Conservation (phyloP, 2,113 vertebrate genomes). For the Labeo catla region DNA sequence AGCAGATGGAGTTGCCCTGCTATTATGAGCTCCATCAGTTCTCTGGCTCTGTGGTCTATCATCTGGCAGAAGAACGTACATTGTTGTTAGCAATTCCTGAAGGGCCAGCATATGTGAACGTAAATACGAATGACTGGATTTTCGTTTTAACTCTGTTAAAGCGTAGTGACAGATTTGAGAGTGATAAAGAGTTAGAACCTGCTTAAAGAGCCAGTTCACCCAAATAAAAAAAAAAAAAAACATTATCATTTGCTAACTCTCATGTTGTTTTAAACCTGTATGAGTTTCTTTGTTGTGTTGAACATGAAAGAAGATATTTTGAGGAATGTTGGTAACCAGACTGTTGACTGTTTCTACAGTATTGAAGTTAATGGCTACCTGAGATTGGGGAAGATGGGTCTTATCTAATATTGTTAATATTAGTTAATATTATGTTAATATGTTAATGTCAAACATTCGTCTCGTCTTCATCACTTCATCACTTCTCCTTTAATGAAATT, state of each 20-base stretch:
- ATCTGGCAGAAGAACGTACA: slow-evolving; percentile 36
- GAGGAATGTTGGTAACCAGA: neutral
- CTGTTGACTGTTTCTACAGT: neutral
- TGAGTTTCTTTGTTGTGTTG: neutral
- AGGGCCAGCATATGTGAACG: slow-evolving; percentile 43
- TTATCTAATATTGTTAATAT: too few relatives aligned
- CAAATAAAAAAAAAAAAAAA: neutral
- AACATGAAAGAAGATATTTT: neutral
- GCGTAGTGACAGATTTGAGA: neutral
- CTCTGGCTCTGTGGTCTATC: slow-evolving; percentile 5
- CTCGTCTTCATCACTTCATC: too few relatives aligned
- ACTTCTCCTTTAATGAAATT: too few relatives aligned
- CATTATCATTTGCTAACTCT: too few relatives aligned
- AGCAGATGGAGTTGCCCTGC: slow-evolving; percentile 52
- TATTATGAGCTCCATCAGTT: slow-evolving; percentile 48
- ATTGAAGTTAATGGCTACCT: neutral
- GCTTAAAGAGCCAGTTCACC: neutral
- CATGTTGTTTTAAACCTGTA: too few relatives aligned
- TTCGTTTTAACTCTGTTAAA: slow-evolving; percentile 8
- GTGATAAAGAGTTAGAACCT: neutral
- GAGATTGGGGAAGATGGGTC: neutral
- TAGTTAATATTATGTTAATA: too few relatives aligned
- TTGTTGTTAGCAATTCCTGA: slow-evolving; percentile 55
- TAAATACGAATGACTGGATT: slow-evolving; percentile 50
- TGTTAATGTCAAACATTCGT: too few relatives aligned